Evolutionary conservation across 1,140 invertebrate genomes (phyloP).

Genomic region (Drosophila elegans): DNA sequence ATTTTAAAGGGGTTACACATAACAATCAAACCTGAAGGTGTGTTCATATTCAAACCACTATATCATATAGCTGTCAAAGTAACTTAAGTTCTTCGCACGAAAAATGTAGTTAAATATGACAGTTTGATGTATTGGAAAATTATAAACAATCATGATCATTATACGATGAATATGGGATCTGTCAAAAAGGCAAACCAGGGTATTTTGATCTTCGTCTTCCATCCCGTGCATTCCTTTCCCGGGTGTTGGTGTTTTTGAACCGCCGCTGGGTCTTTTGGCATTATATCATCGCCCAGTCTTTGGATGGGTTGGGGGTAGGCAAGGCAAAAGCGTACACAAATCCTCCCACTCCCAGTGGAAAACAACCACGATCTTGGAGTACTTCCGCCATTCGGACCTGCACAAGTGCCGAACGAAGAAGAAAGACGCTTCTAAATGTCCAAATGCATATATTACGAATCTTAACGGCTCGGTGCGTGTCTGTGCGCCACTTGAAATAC

Average conservation of each 20-base stretch:
- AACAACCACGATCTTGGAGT: constrained; percentile 28
- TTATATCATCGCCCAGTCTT: constrained; percentile 59
- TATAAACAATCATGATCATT: no score
- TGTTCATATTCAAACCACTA: no score
- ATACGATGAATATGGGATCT: no score
- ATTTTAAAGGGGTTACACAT: no score
- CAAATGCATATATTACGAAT: constrained; percentile 54
- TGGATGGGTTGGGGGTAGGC: constrained; percentile 1
- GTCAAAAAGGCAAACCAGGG: background rate
- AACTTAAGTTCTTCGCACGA: no score
- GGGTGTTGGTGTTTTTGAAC: constrained; percentile 29
- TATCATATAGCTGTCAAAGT: no score
- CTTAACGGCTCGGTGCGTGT: constrained; percentile 62
- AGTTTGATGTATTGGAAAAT: no score
- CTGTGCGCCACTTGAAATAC: constrained; percentile 63
- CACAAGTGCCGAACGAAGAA: constrained; percentile 29
- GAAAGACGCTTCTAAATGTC: constrained; percentile 50
- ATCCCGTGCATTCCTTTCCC: background rate
- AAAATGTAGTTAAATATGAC: no score
- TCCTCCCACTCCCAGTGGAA: constrained; percentile 3
- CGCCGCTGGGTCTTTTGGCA: constrained; percentile 36
- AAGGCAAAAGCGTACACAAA: constrained; percentile 14
- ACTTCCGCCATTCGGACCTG: constrained; percentile 62
- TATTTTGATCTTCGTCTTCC: constrained; percentile 7
- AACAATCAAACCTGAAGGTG: no score